These are phyloP conservation scores for Neomorphus geoffroyi DNA, from an alignment of 2,797 vertebrate genomes.

Conservation along the genomic window DNA sequence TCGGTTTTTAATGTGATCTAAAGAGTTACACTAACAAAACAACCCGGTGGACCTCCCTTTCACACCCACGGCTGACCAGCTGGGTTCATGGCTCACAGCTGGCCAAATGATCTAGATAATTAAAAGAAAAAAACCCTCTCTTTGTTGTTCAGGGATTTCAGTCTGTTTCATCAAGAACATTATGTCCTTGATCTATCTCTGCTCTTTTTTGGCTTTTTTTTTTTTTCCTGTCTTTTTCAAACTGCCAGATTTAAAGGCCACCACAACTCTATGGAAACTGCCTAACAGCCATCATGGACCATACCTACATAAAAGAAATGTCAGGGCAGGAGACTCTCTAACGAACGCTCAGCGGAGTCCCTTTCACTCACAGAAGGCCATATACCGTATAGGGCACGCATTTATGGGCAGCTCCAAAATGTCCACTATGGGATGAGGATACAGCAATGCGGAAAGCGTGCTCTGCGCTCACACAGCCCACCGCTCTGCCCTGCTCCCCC, in stretches of 20 bases:
- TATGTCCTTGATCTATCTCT: constrained; percentile 71
- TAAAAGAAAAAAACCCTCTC: constrained; percentile 66
- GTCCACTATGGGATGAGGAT: background rate
- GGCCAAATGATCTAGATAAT: constrained; percentile 80
- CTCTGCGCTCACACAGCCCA: background rate
- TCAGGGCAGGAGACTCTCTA: constrained; percentile 5
- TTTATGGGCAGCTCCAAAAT: background rate
- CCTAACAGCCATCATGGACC: constrained; percentile 18
- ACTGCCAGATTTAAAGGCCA: constrained; percentile 67
- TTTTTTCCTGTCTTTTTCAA: background rate
- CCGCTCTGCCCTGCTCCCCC: background rate
- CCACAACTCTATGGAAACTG: background rate
- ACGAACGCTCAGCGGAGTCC: background rate
- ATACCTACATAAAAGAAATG: constrained; percentile 52
- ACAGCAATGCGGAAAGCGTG: background rate
- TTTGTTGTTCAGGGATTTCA: constrained; percentile 70
- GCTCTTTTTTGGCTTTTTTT: constrained; percentile 48
- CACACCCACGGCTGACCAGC: constrained; percentile 58
- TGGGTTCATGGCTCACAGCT: constrained; percentile 74
- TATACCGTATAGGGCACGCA: background rate
- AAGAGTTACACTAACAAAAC: constrained; percentile 24
- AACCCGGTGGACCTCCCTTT: background rate
- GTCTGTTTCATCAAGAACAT: constrained; percentile 74
- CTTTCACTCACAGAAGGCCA: background rate
- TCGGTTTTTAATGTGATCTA: background rate